Conservation (phyloP, 2,888 invertebrate species). For the Mycalesis mineus region DNA sequence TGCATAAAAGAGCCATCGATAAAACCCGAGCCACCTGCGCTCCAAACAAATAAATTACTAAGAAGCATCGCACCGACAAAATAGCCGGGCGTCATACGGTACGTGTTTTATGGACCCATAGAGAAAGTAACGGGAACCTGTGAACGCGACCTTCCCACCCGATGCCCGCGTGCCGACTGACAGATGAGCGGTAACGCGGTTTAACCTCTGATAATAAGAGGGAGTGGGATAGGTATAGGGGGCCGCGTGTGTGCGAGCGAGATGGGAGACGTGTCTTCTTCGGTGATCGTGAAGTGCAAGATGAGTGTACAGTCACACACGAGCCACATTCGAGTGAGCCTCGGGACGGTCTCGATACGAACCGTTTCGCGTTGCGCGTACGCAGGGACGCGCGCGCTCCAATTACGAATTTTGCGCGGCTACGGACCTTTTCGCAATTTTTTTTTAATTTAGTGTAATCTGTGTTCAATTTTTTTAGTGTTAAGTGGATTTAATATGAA, state of each 20-base stretch:
- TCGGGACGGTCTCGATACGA: slow-evolving; percentile 64
- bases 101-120: slow-evolving; percentile 61
- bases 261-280: slow-evolving; percentile 70
- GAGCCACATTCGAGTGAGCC: slow-evolving; percentile 74
- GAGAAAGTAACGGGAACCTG: slow-evolving; percentile 65
- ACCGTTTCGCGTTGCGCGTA: slow-evolving; percentile 62
- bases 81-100: slow-evolving; percentile 58
- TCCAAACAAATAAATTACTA: slow-evolving; percentile 54
- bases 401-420: slow-evolving; percentile 40
- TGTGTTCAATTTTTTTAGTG: slow-evolving; percentile 39
- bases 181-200: slow-evolving; percentile 71
- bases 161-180: slow-evolving; percentile 70
- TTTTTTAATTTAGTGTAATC: slow-evolving; percentile 33
- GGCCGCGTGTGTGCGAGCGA: slow-evolving; percentile 40
- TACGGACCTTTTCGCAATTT: slow-evolving; percentile 31
- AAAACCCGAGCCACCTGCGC: slow-evolving; percentile 53
- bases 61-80: slow-evolving; percentile 49
- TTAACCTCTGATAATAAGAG: slow-evolving; percentile 76
- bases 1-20: slow-evolving; percentile 34
- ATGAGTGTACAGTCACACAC: slow-evolving; percentile 77
- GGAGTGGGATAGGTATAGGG: slow-evolving; percentile 53
- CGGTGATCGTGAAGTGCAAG: slow-evolving; percentile 76
- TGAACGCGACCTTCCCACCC: slow-evolving; percentile 65
- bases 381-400: slow-evolving; percentile 59
- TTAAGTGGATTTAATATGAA: slow-evolving; percentile 38